phyloP scores from a whole-genome alignment of 2,797 vertebrate genomes.

The Pangasius mekongensis region DNA sequence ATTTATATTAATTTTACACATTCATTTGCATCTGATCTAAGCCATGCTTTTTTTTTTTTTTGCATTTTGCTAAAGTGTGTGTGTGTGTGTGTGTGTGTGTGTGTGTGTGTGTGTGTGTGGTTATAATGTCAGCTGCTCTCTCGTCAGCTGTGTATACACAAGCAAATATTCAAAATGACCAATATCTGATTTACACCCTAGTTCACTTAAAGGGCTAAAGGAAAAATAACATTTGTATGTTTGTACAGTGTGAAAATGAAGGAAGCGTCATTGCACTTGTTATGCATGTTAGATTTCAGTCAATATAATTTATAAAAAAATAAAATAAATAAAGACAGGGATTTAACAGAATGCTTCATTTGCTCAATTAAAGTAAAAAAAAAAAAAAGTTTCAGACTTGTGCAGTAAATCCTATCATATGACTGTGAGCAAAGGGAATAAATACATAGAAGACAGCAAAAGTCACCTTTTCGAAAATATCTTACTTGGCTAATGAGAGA shows the following conservation, averaged over 20 bases:
- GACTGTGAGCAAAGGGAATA: background rate
- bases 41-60: background rate
- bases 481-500: constrained; percentile 22
- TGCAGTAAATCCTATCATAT: constrained; percentile 8
- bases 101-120: background rate
- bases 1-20: background rate
- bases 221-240: background rate
- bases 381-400: background rate
- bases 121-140: background rate
- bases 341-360: constrained; percentile 3
- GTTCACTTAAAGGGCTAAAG: background rate
- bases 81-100: constrained; percentile 17
- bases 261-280: background rate
- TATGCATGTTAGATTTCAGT: background rate
- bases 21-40: background rate
- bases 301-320: background rate
- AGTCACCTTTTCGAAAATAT: constrained; percentile 17
- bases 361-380: background rate
- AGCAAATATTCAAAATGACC: background rate
- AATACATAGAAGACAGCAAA: constrained; percentile 7
- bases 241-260: background rate
- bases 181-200: background rate
- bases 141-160: constrained; percentile 17
- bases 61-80: background rate
- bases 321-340: background rate